Evolutionary conservation across 1,140 invertebrate genomes (phyloP), one percentile per base, ranked within the genome.

Genomic region (Hylaeus volcanicus): DNA sequence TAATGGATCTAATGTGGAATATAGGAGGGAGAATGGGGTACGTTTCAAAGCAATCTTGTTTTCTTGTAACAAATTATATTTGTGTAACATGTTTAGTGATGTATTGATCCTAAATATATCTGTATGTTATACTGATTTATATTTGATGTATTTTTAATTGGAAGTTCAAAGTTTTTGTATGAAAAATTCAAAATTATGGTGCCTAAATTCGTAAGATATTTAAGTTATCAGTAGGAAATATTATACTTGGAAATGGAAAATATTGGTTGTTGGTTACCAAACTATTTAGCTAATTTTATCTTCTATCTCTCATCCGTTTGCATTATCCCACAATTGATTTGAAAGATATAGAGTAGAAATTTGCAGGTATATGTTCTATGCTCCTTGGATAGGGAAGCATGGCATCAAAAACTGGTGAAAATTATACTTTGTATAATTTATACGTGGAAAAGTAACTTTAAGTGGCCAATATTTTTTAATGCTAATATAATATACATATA

Each of bases 1-100:
- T 85, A 96, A 96, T 88, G 98, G 98, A 86, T 94, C 95, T 68
- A 99, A 99, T 94, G 99, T 99, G 55, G 98, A 99, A 91, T 99
- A 98, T 92, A 96, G 97, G 81, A 96, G 98, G 90, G 98, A 99
- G 94, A 98, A 98, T 93, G 98, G 98, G 89, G 96, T 97, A 91
- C 85, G 85, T 82, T 82, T n/a, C 9, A 45, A 45, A 68, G 9
- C 3, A 51, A 26, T 53, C 3, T n/a, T n/a, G 12, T 8, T 0
- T 43, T 12, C 15, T 39, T 70, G 4, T 12, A 55, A 41, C 12
- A 56, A 45, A 56, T 9, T 5, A 58, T 37, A 56, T 8, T 37
- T 45, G 15, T 6, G 4, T 66, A 56, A 75, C 26, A 65, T 15
- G 26, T 56, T 75, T 63, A 51, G 41, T 37, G 8, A 56, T 5